Evolutionary conservation across 2,113 vertebrate species (phyloP).

Genomic region (Leucoraja erinaceus): DNA sequence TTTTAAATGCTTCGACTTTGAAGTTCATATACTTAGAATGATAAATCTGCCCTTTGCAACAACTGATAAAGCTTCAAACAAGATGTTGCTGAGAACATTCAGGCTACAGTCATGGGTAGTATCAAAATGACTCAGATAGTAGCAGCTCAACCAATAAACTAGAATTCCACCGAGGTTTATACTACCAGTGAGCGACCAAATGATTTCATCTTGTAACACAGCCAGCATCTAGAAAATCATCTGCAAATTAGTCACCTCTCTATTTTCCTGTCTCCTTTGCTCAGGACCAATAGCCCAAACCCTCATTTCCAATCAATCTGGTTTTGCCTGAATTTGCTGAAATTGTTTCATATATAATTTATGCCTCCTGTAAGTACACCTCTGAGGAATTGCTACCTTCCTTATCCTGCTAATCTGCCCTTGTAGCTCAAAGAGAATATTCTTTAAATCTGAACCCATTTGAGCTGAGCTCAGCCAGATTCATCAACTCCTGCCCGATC

Average conservation of each 20-base stretch:
- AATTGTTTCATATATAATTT: conserved; percentile 29
- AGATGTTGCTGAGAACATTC: not conserved
- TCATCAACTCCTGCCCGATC: not conserved
- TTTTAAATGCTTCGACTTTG: not conserved
- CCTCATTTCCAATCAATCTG: not conserved
- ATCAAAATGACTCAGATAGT: not conserved
- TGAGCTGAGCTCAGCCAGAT: conserved; percentile 13
- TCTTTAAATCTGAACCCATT: conserved; percentile 21
- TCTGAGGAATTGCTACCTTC: conserved; percentile 7
- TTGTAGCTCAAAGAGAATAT: not conserved
- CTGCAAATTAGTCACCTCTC: not conserved
- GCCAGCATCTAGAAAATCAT: not conserved
- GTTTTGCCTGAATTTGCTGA: conserved; percentile 1
- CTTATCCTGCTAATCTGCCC: conserved; percentile 2
- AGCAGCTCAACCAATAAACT: not conserved
- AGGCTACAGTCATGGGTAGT: not conserved
- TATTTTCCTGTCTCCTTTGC: conserved; percentile 3
- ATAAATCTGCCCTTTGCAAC: not conserved
- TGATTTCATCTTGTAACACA: conserved; percentile 2
- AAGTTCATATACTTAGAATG: not conserved
- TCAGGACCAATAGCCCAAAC: not conserved
- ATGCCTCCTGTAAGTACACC: not conserved
- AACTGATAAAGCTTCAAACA: not conserved
- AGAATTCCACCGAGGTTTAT: not conserved
- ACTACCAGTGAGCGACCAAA: not conserved